phyloP scores from a whole-genome alignment of 1,140 invertebrate genomes.

The Monomorium pharaonis region DNA sequence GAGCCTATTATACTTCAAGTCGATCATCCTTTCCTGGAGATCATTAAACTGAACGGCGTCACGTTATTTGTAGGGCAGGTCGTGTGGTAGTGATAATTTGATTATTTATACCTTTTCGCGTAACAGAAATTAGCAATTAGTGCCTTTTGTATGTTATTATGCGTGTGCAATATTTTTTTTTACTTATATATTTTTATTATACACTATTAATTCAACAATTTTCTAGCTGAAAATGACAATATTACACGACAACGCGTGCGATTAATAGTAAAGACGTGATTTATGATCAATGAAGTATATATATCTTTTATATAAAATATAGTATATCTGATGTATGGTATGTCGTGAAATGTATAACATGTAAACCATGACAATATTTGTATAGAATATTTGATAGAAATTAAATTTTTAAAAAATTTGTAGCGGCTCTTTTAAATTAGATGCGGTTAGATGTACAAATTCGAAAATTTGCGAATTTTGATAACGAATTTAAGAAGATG shows the following conservation, averaged over 20 bases:
- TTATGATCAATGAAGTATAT: background rate
- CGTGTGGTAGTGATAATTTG: background rate
- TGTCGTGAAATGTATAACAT: background rate
- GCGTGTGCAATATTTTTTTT: background rate
- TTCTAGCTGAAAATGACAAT: background rate
- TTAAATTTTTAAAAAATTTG: background rate
- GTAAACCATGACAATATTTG: background rate
- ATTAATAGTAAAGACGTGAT: background rate
- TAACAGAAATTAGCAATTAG: background rate
- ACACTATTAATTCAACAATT: background rate
- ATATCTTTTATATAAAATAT: background rate
- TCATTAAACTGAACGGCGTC: slow-evolving; percentile 39
- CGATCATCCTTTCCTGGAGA: slow-evolving; percentile 65
- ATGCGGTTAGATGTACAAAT: background rate
- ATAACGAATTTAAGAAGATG: background rate
- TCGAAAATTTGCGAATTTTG: background rate
- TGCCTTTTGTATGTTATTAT: background rate
- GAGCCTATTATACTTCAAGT: slow-evolving; percentile 61
- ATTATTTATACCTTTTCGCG: background rate
- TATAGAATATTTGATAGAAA: background rate
- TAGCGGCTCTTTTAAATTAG: background rate
- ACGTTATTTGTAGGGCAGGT: slow-evolving; percentile 13
- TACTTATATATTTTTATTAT: background rate
- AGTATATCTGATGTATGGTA: background rate
- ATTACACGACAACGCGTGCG: background rate